Evolutionary conservation across 2,888 invertebrate genomes (phyloP).

Genomic region (Epinotia brunnichana): DNA sequence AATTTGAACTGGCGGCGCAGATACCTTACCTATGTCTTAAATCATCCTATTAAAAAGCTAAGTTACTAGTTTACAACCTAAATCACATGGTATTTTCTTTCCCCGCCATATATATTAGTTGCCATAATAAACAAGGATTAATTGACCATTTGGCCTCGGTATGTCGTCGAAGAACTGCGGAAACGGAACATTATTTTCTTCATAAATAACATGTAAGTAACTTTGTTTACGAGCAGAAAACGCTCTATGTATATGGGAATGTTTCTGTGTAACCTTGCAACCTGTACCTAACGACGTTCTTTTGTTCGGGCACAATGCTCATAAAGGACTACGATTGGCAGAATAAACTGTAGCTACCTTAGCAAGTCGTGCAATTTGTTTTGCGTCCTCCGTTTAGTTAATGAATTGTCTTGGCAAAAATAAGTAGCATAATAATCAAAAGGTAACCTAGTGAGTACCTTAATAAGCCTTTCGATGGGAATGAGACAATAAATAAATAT

Average conservation of each 20-base stretch:
- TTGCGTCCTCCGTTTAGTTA: no score
- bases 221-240: conserved; percentile 39
- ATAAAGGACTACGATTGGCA: neutral
- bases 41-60: neutral
- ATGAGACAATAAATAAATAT: neutral
- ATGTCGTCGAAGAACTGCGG: conserved; percentile 51
- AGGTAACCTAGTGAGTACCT: no score
- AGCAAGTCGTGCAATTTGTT: neutral
- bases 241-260: conserved; percentile 29
- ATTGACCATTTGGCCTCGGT: conserved; percentile 66
- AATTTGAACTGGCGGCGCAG: neutral
- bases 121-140: conserved; percentile 69
- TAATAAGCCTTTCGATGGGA: no score
- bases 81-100: conserved; percentile 52
- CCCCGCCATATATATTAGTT: conserved; percentile 53
- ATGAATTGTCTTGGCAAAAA: no score
- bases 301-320: neutral
- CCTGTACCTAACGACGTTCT: neutral
- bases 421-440: no score
- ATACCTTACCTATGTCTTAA: neutral
- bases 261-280: neutral
- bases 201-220: conserved; percentile 50
- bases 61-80: conserved; percentile 48
- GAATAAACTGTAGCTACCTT: neutral
- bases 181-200: conserved; percentile 56